Conservation (phyloP, 2,113 vertebrate genomes). For the Callospermophilus lateralis region DNA sequence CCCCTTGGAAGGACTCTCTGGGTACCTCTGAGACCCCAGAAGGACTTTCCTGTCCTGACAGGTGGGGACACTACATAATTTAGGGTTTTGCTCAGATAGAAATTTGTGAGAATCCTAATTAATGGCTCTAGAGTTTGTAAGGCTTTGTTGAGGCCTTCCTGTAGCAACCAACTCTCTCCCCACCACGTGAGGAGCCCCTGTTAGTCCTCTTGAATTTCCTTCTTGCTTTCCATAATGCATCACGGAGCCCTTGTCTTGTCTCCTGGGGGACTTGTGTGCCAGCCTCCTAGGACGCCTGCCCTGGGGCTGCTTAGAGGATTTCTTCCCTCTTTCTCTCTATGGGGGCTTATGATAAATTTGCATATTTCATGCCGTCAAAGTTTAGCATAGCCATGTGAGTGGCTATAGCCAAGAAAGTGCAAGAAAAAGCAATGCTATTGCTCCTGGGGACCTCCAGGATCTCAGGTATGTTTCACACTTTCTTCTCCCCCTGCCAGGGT, state of each 20-base stretch:
- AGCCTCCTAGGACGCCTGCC: not conserved
- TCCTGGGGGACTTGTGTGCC: too few species aligned
- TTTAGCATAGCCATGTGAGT: not conserved
- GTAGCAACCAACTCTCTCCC: fast-evolving
- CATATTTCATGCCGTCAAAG: not conserved
- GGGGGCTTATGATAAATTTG: not conserved
- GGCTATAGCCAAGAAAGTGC: not conserved
- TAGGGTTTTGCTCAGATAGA: not conserved
- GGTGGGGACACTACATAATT: not conserved
- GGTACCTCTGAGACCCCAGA: too few species aligned
- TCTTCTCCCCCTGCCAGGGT: not conserved
- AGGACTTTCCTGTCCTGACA: not conserved
- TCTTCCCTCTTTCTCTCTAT: too few species aligned
- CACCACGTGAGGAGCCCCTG: not conserved
- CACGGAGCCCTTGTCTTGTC: not conserved
- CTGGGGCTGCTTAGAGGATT: not conserved
- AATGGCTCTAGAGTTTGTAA: too few species aligned
- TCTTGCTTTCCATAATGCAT: fast-evolving
- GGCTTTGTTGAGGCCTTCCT: fast-evolving
- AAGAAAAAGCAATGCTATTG: not conserved
- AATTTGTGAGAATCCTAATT: not conserved
- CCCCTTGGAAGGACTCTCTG: not conserved
- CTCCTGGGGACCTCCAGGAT: not conserved
- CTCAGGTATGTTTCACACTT: not conserved
- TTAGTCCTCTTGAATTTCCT: fast-evolving